Conservation (phyloP, 2,797 vertebrate genomes). For the Acrossocheilus fasciatus region DNA sequence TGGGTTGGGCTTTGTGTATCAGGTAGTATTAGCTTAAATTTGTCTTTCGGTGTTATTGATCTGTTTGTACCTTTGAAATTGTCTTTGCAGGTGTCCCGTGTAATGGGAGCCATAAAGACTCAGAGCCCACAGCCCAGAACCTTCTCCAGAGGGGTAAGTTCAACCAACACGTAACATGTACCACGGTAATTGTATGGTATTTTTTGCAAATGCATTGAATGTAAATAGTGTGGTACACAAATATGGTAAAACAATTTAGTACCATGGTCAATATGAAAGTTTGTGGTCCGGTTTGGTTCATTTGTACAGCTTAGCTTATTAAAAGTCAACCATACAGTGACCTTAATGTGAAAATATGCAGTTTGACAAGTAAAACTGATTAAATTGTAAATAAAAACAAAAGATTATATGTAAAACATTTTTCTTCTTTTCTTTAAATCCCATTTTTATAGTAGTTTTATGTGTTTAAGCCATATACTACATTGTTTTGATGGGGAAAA, state of each 20-base stretch:
- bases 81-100: constrained; percentile 81
- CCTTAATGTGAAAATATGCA: background rate
- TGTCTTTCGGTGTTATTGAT: background rate
- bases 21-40: background rate
- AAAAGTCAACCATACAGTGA: background rate
- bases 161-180: background rate
- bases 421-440: background rate
- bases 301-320: too few species aligned
- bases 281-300: background rate
- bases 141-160: constrained; percentile 88
- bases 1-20: background rate
- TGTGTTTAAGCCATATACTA: background rate
- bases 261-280: background rate
- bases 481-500: background rate
- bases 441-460: background rate
- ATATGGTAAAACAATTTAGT: background rate
- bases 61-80: background rate
- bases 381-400: background rate
- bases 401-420: too few species aligned
- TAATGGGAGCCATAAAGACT: constrained; percentile 82
- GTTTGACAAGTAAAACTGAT: background rate
- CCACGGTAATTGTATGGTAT: background rate
- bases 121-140: constrained; percentile 82
- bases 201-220: background rate
- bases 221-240: background rate